A percentile compares a stretch with the other conserved stretches of the same genome.
Evolutionary conservation across 2,888 invertebrate genomes (phyloP).

Genomic region (Copidosoma aretas): DNA sequence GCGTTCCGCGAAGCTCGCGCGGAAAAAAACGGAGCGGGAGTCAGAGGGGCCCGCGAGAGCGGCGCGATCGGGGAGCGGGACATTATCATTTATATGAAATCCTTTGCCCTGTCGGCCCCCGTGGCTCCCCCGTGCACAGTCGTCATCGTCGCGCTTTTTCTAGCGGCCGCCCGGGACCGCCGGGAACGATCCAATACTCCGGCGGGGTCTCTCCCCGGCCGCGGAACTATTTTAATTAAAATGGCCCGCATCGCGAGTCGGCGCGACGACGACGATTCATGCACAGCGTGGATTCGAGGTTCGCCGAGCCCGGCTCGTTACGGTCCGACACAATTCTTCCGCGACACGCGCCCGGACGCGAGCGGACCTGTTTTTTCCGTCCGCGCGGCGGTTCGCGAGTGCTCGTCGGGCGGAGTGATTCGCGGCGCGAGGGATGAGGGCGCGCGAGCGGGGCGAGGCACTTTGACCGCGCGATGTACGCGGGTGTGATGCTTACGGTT

Average conservation of each 20-base stretch:
- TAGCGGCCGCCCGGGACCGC: slow-evolving; percentile 25
- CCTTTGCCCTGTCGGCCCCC: slow-evolving; percentile 48
- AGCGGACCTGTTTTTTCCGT: no score
- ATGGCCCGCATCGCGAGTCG: slow-evolving; percentile 26
- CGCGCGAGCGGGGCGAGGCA: no score
- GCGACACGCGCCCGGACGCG: no score
- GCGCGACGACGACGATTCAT: slow-evolving; percentile 5
- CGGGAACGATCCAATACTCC: slow-evolving; percentile 30
- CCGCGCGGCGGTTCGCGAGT: no score
- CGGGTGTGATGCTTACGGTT: no score
- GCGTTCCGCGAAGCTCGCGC: slow-evolving; percentile 22
- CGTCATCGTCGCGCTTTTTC: slow-evolving; percentile 37
- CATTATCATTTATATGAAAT: slow-evolving; percentile 62
- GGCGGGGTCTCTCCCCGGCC: background rate
- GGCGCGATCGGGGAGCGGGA: slow-evolving; percentile 33
- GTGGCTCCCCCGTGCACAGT: slow-evolving; percentile 44
- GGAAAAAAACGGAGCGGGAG: background rate
- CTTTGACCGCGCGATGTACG: no score
- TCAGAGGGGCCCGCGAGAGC: slow-evolving; percentile 25
- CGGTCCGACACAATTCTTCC: no score
- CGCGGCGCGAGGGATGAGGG: no score
- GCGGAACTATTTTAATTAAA: slow-evolving; percentile 38
- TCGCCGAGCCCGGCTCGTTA: no score
- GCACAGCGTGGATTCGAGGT: no score
- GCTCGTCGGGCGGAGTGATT: no score